phyloP scores from a whole-genome alignment of 30 jellyfish, hydroid and myxozoan species.

The Aurelia aurita complex sp. Pacific region DNA sequence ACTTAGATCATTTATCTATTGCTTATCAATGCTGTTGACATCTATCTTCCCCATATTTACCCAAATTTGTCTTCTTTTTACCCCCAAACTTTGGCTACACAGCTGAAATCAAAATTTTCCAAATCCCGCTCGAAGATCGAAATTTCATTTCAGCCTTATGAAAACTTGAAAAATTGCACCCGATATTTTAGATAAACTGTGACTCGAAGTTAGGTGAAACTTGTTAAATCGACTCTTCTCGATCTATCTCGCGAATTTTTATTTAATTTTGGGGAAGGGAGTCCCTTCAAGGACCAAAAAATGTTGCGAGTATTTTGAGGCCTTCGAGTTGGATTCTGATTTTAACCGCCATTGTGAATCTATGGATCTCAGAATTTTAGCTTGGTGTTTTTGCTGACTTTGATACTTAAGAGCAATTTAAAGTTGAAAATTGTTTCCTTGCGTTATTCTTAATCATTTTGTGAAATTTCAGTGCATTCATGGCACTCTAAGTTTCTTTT shows the following conservation, averaged over 20 bases:
- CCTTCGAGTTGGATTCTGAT: slow-evolving; percentile 24
- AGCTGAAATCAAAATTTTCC: slow-evolving; percentile 1
- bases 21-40: too few species aligned
- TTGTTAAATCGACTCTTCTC: too few species aligned
- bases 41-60: too few species aligned
- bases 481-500: too few species aligned
- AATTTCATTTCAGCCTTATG: slow-evolving; percentile 9
- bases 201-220: too few species aligned
- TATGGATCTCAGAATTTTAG: not conserved
- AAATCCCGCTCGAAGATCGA: not conserved
- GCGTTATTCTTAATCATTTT: too few species aligned
- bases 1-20: too few species aligned
- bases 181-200: not conserved
- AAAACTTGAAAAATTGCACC: slow-evolving; percentile 22
- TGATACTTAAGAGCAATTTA: too few species aligned
- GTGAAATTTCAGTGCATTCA: too few species aligned
- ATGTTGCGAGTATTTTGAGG: slow-evolving; percentile 3
- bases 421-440: too few species aligned
- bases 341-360: slow-evolving; percentile 43
- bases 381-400: not conserved
- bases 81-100: not conserved
- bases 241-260: too few species aligned
- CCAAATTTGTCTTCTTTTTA: slow-evolving; percentile 1
- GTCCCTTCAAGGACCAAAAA: not conserved
- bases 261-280: too few species aligned